A percentile compares a stretch with the other conserved stretches of the same genome.
phyloP scores from a whole-genome alignment of 2,888 invertebrate genomes.

The Euplagia quadripunctaria region DNA sequence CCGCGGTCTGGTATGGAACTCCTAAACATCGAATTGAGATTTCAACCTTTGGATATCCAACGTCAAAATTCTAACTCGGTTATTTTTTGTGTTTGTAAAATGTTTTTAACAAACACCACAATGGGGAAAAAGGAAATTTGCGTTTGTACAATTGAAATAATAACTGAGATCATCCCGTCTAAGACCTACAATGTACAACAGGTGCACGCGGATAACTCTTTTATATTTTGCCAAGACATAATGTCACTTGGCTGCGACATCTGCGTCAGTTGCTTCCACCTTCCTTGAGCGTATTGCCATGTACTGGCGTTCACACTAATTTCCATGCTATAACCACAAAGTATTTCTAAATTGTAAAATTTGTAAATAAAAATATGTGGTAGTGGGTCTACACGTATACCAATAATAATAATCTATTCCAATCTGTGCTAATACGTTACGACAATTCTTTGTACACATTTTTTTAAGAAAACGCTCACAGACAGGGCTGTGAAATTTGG shows the following conservation, averaged over 20 bases:
- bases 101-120: neutral
- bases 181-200: neutral
- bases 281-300: neutral
- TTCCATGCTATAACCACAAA: neutral
- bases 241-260: neutral
- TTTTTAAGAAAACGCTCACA: too few species aligned
- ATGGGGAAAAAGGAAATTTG: neutral
- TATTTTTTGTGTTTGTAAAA: neutral
- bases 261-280: neutral
- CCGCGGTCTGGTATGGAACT: too few species aligned
- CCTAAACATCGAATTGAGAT: too few species aligned
- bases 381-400: neutral
- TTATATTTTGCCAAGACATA: neutral
- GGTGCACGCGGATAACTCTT: neutral
- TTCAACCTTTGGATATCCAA: neutral
- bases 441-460: too few species aligned
- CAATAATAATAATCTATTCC: too few species aligned
- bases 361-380: neutral
- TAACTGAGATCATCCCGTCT: neutral
- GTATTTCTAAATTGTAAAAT: too few species aligned
- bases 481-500: too few species aligned
- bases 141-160: neutral
- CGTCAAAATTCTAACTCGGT: neutral
- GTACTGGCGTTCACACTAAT: neutral
- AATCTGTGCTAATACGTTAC: too few species aligned